Percentiles rank a stretch among this genome's conserved stretches.
Conservation (phyloP, 2,888 invertebrate genomes). For the Philopedon plagiatum region DNA sequence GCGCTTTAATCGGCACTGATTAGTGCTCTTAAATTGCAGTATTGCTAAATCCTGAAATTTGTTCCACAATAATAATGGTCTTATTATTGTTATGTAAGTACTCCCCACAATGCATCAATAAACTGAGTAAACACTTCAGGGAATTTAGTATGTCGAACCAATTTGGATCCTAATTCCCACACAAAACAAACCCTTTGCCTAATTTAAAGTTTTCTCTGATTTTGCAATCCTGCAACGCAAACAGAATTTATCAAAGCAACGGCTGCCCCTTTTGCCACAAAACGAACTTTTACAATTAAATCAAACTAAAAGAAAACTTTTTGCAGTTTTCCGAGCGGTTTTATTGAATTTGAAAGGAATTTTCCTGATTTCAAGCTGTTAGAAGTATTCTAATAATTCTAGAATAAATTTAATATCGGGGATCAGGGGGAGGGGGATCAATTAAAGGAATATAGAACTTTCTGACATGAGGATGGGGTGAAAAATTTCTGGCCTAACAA, state of each 20-base stretch:
- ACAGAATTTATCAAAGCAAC: not conserved
- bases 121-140: not conserved
- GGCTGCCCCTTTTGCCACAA: not conserved
- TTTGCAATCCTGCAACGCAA: slow-evolving; percentile 3
- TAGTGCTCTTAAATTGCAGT: no score
- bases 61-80: no score
- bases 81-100: no score
- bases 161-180: not conserved
- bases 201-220: slow-evolving; percentile 4
- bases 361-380: not conserved
- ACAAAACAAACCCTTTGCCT: not conserved
- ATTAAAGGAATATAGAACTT: no score
- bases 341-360: not conserved
- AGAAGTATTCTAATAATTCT: no score
- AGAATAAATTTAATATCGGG: no score
- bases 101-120: not conserved
- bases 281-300: slow-evolving; percentile 2
- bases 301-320: not conserved
- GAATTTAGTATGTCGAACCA: not conserved
- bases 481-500: no score
- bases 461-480: no score
- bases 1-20: no score
- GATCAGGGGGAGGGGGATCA: no score
- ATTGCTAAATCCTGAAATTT: no score
- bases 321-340: not conserved